phyloP scores from a whole-genome alignment of 1,140 invertebrate genomes.

The Lineus longissimus region DNA sequence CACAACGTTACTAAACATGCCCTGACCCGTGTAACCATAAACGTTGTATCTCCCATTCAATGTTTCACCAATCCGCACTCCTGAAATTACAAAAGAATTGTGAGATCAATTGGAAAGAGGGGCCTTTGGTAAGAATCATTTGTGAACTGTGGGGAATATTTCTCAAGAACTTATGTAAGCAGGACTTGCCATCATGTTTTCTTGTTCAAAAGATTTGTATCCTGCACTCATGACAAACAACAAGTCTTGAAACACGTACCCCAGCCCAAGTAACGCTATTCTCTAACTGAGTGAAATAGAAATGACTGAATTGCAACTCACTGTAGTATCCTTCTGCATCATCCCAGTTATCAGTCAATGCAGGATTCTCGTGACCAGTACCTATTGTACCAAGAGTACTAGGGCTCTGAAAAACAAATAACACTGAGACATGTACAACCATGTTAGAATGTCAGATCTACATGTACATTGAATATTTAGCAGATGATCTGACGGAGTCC shows the following conservation, averaged over 20 bases:
- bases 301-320: constrained; percentile 36
- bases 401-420: constrained; percentile 63
- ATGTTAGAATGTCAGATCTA: background rate
- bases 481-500: no score
- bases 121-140: background rate
- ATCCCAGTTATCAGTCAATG: constrained; percentile 89
- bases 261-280: no score
- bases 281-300: no score
- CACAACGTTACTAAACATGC: constrained; percentile 98
- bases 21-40: constrained; percentile 97
- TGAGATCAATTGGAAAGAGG: background rate
- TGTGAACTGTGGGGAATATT: no score
- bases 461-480: background rate
- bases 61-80: constrained; percentile 89
- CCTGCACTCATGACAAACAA: no score
- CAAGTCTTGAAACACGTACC: no score
- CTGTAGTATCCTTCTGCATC: constrained; percentile 98
- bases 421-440: constrained; percentile 3
- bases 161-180: no score
- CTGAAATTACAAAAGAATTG: constrained; percentile 41
- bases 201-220: no score
- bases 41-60: constrained; percentile 89
- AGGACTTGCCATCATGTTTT: no score
- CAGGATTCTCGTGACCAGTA: constrained; percentile 38
- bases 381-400: constrained; percentile 42